These are phyloP conservation scores for Cyclophora punctaria DNA, from an alignment of 2,888 invertebrate species.

Conservation along the genomic window DNA sequence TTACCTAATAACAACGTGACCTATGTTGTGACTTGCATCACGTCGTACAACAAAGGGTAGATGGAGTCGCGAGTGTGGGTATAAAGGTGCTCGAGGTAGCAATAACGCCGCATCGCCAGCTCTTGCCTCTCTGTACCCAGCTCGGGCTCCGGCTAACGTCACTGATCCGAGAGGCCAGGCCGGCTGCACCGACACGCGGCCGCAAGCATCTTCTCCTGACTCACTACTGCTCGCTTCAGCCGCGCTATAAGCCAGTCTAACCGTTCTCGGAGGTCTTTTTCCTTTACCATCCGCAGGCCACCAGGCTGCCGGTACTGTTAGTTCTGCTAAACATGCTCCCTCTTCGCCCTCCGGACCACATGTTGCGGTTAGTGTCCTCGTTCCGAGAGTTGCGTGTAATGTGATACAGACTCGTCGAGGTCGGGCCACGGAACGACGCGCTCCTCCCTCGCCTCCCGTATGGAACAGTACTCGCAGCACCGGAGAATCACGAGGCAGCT, in stretches of 20 bases:
- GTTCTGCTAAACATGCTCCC: constrained; percentile 92
- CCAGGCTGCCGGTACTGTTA: constrained; percentile 93
- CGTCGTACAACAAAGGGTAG: constrained; percentile 91
- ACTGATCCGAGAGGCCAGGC: constrained; percentile 79
- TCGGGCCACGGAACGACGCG: constrained; percentile 79
- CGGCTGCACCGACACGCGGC: constrained; percentile 80
- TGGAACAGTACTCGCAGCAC: constrained; percentile 95
- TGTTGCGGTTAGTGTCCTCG: constrained; percentile 84
- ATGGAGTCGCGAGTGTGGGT: constrained; percentile 91
- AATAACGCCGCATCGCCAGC: constrained; percentile 89
- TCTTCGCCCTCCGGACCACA: constrained; percentile 95
- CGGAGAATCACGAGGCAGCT: constrained; percentile 91
- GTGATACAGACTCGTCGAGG: constrained; percentile 88
- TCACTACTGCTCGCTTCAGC: constrained; percentile 85
- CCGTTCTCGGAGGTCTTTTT: constrained; percentile 81
- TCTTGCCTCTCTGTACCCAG: constrained; percentile 88
- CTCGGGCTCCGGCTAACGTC: constrained; percentile 84
- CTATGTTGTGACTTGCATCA: constrained; percentile 79
- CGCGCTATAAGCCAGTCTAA: constrained; percentile 90
- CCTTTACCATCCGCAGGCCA: constrained; percentile 83
- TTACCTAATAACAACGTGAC: constrained; percentile 90
- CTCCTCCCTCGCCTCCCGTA: constrained; percentile 90
- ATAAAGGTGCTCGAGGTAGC: constrained; percentile 90
- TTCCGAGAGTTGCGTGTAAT: constrained; percentile 80
- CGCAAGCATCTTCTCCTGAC: constrained; percentile 81